Evolutionary conservation across 2,113 vertebrate species (phyloP), one percentile per base, ranked within the genome.

Genomic region (Otis tarda): DNA sequence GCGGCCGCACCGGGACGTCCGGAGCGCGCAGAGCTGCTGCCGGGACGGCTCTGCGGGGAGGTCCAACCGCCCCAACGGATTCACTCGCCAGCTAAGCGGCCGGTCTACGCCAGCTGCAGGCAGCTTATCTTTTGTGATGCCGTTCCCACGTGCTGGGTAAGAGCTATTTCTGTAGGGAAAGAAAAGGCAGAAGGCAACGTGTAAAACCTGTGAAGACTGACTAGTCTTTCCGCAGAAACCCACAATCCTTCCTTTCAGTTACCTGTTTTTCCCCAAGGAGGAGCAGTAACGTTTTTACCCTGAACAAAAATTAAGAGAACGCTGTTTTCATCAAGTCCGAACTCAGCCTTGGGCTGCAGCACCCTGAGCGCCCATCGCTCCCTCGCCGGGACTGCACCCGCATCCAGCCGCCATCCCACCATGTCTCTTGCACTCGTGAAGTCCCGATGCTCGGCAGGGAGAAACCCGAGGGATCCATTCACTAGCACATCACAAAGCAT

Each of bases 401-500:
- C 28, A 15, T 31, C 69, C 86, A 30, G 4, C 28, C 33, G 3
- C 49, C 19, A 4, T 19, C 65, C 49, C 23, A 18, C 14, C 0
- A 9, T 20, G 7, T 8, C 61, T n/a, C 52, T n/a, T 3, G 30
- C 6, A 0, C 35, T 19, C 9, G 0, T 2, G n/a, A 9, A 12
- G 14, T 19, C 61, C 71, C 0, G 0, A 3, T 4, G 77, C 59
- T 39, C 31, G 6, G 27, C 47, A 18, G 6, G 14, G 18, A 71
- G 56, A 33, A 7, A 33, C 18, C 39, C 2, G 1, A 31, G 0
- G 27, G 27, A 14, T 3, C 35, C 57, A 11, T 24, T 4, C 1
- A 7, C 18, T 4, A 2, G 7, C 10, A 1, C 45, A 7, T 4
- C 2, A 1, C 12, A 4, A 35, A 0, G 0, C 12, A 9, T 14